A percentile compares a stretch with the other conserved stretches of the same genome.
These are phyloP conservation scores for Mactra quadrangularis DNA, from an alignment of 1,140 invertebrate species.

Conservation along the genomic window DNA sequence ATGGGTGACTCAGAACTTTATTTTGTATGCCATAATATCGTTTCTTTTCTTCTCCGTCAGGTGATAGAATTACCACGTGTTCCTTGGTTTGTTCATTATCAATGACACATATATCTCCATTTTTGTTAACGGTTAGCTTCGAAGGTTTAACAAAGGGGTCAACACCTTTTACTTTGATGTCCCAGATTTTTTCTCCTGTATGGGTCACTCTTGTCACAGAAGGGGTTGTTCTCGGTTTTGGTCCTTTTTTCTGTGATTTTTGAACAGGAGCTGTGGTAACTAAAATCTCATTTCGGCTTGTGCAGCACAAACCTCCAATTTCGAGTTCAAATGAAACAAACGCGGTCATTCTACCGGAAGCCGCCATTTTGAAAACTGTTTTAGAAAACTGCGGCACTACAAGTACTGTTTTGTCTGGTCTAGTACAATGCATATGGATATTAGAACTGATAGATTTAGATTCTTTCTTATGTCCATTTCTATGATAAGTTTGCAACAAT, in stretches of 20 bases:
- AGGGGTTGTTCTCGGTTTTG: slow-evolving; percentile 19
- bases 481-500: slow-evolving; percentile 42
- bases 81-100: slow-evolving; percentile 37
- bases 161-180: slow-evolving; percentile 28
- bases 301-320: slow-evolving; percentile 46
- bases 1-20: slow-evolving; percentile 4
- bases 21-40: slow-evolving; percentile 49
- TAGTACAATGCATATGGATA: not conserved
- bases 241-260: slow-evolving; percentile 59
- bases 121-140: slow-evolving; percentile 27
- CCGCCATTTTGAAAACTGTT: slow-evolving; percentile 24
- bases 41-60: slow-evolving; percentile 53
- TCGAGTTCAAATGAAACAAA: slow-evolving; percentile 51
- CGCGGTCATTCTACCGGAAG: slow-evolving; percentile 8
- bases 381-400: slow-evolving; percentile 23
- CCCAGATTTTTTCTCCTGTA: slow-evolving; percentile 25
- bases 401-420: slow-evolving; percentile 25
- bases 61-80: slow-evolving; percentile 39
- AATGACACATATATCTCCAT: slow-evolving; percentile 49
- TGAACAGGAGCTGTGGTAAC: slow-evolving; percentile 38
- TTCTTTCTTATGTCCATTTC: slow-evolving; percentile 53
- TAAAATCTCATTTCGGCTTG: slow-evolving; percentile 45
- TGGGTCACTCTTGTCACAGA: slow-evolving; percentile 21
- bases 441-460: slow-evolving; percentile 18
- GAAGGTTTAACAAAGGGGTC: slow-evolving; percentile 40